phyloP scores from a whole-genome alignment of 2,797 vertebrate species.

The Coregonus ussuriensis region DNA sequence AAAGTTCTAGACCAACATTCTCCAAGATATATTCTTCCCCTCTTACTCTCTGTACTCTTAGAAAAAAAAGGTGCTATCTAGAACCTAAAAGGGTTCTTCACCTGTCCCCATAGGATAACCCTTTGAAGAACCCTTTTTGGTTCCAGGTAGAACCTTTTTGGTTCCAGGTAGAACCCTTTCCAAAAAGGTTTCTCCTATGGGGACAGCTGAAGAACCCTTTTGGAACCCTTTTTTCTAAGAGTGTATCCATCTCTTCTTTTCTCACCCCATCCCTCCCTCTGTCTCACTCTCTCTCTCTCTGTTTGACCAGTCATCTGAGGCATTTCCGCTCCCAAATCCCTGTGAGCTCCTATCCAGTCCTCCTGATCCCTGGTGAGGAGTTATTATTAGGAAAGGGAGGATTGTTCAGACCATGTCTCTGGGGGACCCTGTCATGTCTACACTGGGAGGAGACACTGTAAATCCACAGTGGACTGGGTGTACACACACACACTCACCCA shows the following conservation, averaged over 20 bases:
- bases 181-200: too few relatives aligned
- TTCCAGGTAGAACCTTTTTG: too few relatives aligned
- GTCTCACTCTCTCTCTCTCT: slow-evolving; percentile 15
- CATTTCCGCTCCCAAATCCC: slow-evolving; percentile 73
- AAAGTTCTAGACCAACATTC: slow-evolving; percentile 9
- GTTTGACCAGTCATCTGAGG: slow-evolving; percentile 25
- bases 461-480: slow-evolving; percentile 57
- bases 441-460: slow-evolving; percentile 33
- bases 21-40: slow-evolving; percentile 3
- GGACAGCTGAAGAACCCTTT: too few relatives aligned
- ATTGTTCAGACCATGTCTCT: not conserved
- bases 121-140: too few relatives aligned
- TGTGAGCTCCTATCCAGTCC: slow-evolving; percentile 48
- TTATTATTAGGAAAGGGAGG: slow-evolving; percentile 62
- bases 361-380: slow-evolving; percentile 64
- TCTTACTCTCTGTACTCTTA: not conserved
- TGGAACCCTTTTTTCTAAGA: too few relatives aligned
- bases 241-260: not conserved
- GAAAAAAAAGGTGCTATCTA: too few relatives aligned
- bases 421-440: slow-evolving; percentile 57
- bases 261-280: not conserved
- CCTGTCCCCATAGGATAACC: too few relatives aligned
- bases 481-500: not conserved
- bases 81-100: too few relatives aligned
- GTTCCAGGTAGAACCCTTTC: too few relatives aligned